These are phyloP conservation scores for Epinotia demarniana DNA, from an alignment of 2,888 invertebrate genomes.

Conservation along the genomic window DNA sequence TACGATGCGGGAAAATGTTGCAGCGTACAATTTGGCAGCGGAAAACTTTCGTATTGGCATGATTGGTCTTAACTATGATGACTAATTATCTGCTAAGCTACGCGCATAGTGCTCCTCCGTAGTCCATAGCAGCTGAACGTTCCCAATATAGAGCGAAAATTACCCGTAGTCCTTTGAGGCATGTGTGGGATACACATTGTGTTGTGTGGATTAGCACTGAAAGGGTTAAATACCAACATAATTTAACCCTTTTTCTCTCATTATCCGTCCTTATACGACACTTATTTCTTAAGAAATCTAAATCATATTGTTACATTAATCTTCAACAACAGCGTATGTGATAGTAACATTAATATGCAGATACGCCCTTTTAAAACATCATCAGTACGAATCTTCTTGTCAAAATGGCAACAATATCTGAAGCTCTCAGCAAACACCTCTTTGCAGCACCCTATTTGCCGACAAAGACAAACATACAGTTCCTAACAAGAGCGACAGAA, in stretches of 20 bases:
- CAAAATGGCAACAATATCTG: constrained; percentile 73
- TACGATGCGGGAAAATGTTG: no score
- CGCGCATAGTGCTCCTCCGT: no score
- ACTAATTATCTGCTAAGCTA: no score
- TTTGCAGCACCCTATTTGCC: constrained; percentile 63
- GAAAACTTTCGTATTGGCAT: no score
- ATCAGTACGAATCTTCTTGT: constrained; percentile 51
- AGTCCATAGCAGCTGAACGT: no score
- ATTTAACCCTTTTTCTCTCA: not conserved
- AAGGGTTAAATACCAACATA: no score
- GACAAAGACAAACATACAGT: constrained; percentile 58
- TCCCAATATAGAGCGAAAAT: no score
- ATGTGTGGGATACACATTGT: no score
- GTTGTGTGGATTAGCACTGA: no score
- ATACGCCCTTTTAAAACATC: not conserved
- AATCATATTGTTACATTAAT: constrained; percentile 3
- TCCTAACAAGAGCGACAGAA: constrained; percentile 48
- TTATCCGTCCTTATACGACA: constrained; percentile 1
- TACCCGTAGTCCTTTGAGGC: no score
- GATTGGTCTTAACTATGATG: no score
- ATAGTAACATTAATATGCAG: not conserved
- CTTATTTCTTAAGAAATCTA: constrained; percentile 1
- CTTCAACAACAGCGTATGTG: not conserved
- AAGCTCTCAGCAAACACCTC: constrained; percentile 72
- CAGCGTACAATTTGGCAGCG: no score